A percentile compares a stretch with the other conserved stretches of the same genome.
Conservation (phyloP, 2,113 vertebrate species). For the Rhinopithecus roxellana region DNA sequence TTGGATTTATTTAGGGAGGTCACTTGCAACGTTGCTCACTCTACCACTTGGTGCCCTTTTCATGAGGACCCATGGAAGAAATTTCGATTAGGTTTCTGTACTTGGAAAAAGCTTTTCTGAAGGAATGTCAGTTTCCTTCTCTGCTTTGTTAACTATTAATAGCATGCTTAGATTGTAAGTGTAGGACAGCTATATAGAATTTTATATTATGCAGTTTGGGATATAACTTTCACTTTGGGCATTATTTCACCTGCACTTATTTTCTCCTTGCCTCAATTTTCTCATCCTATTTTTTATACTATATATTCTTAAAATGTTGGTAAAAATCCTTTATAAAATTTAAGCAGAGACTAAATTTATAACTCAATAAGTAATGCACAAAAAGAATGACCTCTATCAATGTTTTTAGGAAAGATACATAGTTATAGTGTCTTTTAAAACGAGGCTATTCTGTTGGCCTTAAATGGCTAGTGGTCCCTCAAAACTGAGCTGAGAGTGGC, state of each 20-base stretch:
- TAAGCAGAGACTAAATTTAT: neutral
- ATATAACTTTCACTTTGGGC: neutral
- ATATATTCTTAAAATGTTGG: neutral
- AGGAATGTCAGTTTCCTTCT: neutral
- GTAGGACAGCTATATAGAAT: neutral
- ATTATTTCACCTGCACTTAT: neutral
- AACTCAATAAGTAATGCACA: neutral
- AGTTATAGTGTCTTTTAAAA: neutral
- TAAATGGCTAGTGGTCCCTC: neutral
- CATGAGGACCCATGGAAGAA: neutral
- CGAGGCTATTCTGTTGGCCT: neutral
- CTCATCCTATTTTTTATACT: neutral
- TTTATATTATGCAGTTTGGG: neutral
- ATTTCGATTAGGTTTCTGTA: neutral
- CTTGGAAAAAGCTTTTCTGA: neutral
- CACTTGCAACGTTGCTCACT: neutral
- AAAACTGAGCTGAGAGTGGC: neutral
- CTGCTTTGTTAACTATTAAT: neutral
- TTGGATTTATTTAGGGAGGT: neutral
- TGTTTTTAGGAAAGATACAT: neutral
- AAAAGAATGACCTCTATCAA: neutral
- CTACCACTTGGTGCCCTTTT: neutral
- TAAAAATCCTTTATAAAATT: neutral
- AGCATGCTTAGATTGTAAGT: neutral
- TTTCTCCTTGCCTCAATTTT: neutral